phyloP scores from a whole-genome alignment of 2,113 vertebrate species.

The Passer domesticus region DNA sequence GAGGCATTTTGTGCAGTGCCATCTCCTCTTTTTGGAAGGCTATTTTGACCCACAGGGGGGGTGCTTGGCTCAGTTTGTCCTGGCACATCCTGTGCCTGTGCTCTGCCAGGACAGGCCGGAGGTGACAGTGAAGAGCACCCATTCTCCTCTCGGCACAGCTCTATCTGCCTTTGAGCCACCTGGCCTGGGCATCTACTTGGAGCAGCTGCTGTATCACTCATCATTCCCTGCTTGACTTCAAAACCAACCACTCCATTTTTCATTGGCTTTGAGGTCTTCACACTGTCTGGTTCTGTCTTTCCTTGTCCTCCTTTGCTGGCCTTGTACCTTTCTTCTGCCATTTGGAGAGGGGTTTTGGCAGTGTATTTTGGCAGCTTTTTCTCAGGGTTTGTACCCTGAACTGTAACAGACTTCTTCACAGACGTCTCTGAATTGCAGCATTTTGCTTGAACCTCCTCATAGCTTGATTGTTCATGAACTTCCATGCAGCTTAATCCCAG shows the following conservation, averaged over 20 bases:
- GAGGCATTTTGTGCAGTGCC: neutral
- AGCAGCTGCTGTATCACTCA: neutral
- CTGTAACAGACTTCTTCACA: neutral
- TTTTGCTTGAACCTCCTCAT: neutral
- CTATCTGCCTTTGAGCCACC: conserved; percentile 57
- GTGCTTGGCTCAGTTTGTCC: conserved; percentile 26
- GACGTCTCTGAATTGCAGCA: neutral
- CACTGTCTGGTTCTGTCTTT: neutral
- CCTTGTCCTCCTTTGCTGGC: conserved; percentile 27
- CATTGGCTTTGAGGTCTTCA: neutral
- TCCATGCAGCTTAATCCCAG: neutral
- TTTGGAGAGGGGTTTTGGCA: conserved; percentile 51
- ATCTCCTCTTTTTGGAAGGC: neutral
- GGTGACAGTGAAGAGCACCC: neutral
- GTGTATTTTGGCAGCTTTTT: neutral
- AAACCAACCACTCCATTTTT: neutral
- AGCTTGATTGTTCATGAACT: neutral
- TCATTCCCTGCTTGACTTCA: neutral
- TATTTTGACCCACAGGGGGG: neutral
- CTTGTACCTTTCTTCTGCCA: conserved; percentile 57
- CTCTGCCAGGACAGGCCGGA: conserved; percentile 42
- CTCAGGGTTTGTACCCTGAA: neutral
- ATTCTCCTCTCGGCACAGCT: conserved; percentile 65
- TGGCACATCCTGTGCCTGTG: conserved; percentile 37
- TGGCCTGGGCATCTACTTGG: neutral